phyloP scores from a whole-genome alignment of 2,113 vertebrate genomes.

The Camelus dromedarius region DNA sequence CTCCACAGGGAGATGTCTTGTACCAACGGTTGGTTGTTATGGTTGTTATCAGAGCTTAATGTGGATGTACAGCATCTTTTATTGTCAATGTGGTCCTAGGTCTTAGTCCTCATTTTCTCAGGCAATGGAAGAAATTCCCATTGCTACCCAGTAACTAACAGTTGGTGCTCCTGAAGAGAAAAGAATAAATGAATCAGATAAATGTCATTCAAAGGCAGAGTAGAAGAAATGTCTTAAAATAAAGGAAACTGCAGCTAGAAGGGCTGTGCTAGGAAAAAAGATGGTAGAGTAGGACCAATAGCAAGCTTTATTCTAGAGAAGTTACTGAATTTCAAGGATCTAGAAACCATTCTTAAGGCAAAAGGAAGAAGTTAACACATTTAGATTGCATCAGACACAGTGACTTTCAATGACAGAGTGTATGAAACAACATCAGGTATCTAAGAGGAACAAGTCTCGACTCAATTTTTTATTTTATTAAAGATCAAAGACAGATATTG shows the following conservation, averaged over 20 bases:
- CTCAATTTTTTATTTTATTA: neutral
- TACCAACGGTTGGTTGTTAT: neutral
- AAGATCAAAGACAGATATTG: neutral
- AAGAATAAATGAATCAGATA: neutral
- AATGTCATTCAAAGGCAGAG: neutral
- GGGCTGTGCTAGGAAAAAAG: neutral
- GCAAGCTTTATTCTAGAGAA: neutral
- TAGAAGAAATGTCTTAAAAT: slow-evolving; percentile 6
- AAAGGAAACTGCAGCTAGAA: neutral
- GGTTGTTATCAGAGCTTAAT: neutral
- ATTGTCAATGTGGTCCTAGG: neutral
- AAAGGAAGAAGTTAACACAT: slow-evolving; percentile 21
- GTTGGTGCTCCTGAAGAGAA: neutral
- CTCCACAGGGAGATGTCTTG: neutral
- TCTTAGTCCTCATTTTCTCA: slow-evolving; percentile 14
- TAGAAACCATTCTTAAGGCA: neutral
- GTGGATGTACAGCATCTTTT: neutral
- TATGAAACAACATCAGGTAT: neutral
- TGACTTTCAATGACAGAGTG: neutral
- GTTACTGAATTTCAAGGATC: neutral
- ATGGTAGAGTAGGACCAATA: neutral
- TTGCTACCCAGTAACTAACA: neutral
- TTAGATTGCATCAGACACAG: neutral
- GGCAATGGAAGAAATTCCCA: neutral
- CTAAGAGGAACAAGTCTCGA: neutral